Evolutionary conservation across 1,140 invertebrate species (phyloP), one percentile per base, ranked within the genome.

Genomic region (Helicoverpa zea): DNA sequence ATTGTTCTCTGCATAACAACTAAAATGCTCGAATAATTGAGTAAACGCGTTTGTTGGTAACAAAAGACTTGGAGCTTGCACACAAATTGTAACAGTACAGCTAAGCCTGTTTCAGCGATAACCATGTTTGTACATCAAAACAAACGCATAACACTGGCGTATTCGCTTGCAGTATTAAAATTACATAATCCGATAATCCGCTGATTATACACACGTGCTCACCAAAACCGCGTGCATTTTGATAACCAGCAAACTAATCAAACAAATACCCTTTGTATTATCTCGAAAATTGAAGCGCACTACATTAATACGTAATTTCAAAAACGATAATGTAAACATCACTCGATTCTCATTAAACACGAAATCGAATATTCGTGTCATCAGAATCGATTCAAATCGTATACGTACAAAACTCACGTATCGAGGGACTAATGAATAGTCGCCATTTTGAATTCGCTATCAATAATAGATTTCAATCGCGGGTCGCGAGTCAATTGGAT

Each of bases 401-500:
- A 81, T 83, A 61, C 72, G 72, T 72, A 86, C 81, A 83, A 80
- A 75, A 73, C 81, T 79, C 84, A 81, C 85, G 82, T 85, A 84
- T 83, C 80, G 82, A 58, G 49, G 61, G 72, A 70, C 81, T 88
- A 88, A 88, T 88, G 85, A 87, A 87, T 88, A 88, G 80, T 82
- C 86, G 81, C 74, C 83, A 85, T 87, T 86, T 85, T 82, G 85
- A 83, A 82, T 80, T 82, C 83, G 66, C 80, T 81, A 84, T 88
- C 83, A 88, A 88, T 87, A 87, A 84, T 84, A 86, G 83, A 87
- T 83, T 82, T 83, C 77, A 68, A 84, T 87, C 82, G 80, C 29
- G 70, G 74, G 73, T 80, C 61, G 47, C 30, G 68, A 83, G 58
- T 83, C 81, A 80, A 86, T 84, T 84, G 80, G 59, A 83, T 83